Evolutionary conservation across 2,113 vertebrate species (phyloP).

Genomic region (Boulengeromyrus knoepffleri): DNA sequence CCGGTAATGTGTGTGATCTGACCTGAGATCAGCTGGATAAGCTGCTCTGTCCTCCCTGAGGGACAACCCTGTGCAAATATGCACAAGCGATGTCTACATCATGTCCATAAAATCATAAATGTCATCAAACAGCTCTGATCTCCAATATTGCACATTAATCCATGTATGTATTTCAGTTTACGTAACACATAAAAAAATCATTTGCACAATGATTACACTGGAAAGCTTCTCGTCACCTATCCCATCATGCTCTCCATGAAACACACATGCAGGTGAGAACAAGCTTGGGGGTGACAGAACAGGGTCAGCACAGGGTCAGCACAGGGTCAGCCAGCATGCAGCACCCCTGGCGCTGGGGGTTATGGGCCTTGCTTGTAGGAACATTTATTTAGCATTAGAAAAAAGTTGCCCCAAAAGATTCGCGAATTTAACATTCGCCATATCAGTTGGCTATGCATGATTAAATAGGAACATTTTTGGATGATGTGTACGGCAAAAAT

Average conservation of each 20-base stretch:
- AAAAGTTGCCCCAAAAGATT: neutral
- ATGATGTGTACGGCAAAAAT: no score
- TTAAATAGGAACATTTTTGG: no score
- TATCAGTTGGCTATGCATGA: no score
- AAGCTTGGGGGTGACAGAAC: no score
- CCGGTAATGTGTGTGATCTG: neutral
- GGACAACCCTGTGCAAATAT: neutral
- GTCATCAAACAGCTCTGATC: neutral
- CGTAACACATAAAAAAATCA: no score
- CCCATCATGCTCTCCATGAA: no score
- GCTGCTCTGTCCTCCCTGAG: neutral
- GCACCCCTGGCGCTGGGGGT: neutral
- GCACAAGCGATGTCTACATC: neutral
- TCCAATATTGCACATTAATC: neutral
- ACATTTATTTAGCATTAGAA: neutral
- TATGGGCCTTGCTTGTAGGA: neutral
- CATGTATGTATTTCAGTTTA: neutral
- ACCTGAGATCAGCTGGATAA: neutral
- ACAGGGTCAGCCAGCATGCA: neutral
- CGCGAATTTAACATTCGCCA: neutral
- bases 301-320: no score
- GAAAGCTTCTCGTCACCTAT: no score
- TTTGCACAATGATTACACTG: no score
- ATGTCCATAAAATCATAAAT: neutral
- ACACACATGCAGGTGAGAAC: no score